phyloP scores from a whole-genome alignment of 2,113 vertebrate species.

The Peromyscus polionotus region DNA sequence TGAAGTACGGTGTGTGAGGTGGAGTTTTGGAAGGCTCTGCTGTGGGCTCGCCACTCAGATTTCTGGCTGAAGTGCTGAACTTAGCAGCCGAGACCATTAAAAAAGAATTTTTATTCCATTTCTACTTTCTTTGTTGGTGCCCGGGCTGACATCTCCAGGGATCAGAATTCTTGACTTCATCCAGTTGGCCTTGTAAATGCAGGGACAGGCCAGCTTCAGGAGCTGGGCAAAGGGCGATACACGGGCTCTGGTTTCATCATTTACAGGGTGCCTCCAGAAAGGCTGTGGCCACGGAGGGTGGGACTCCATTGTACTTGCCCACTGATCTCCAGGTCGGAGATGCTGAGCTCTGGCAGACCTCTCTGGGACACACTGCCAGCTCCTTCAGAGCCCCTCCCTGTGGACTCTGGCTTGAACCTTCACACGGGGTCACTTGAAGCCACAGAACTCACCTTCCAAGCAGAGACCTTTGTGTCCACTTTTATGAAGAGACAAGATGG shows the following conservation, averaged over 20 bases:
- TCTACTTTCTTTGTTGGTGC: slow-evolving; percentile 12
- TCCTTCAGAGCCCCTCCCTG: not conserved
- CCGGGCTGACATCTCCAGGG: not conserved
- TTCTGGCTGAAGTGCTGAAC: slow-evolving; percentile 46
- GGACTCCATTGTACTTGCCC: not conserved
- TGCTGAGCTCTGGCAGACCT: not conserved
- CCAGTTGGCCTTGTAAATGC: not conserved
- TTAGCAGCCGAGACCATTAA: slow-evolving; percentile 66
- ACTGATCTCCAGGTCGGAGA: not conserved
- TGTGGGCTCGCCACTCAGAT: not conserved
- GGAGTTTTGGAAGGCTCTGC: not conserved
- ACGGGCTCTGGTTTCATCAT: not conserved
- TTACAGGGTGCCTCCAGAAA: not conserved
- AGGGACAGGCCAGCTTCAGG: not conserved
- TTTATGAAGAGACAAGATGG: not conserved
- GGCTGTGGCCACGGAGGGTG: not conserved
- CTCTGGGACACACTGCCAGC: not conserved
- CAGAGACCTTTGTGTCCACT: not conserved
- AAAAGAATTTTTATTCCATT: slow-evolving; percentile 64
- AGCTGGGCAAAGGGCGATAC: not conserved
- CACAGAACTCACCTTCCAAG: not conserved
- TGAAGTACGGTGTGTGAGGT: slow-evolving; percentile 57
- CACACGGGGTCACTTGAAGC: not conserved
- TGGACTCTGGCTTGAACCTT: not conserved
- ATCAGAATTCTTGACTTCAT: not conserved